Conservation (phyloP, 2,888 invertebrate genomes). For the Glaucopsyche alexis region DNA sequence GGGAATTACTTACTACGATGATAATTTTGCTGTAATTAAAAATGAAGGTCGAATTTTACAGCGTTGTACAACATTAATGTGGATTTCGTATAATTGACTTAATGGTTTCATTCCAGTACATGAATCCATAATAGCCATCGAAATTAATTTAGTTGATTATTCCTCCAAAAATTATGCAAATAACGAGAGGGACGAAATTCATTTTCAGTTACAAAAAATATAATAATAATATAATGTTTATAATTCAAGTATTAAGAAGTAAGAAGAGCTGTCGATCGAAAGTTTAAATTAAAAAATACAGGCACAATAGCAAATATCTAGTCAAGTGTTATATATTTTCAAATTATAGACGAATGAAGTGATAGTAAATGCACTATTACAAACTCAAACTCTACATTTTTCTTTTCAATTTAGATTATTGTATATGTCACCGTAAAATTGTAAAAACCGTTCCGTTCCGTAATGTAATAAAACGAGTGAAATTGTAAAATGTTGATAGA, state of each 20-base stretch:
- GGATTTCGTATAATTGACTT: conserved; percentile 21
- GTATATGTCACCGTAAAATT: too few species aligned
- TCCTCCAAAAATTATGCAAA: conserved; percentile 22
- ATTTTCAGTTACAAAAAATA: not conserved
- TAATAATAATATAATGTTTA: too few species aligned
- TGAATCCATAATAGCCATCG: conserved; percentile 21
- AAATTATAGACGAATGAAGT: too few species aligned
- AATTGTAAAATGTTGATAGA: too few species aligned
- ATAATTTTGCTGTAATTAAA: conserved; percentile 6
- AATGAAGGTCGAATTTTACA: conserved; percentile 1
- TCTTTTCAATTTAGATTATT: too few species aligned
- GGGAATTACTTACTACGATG: not conserved
- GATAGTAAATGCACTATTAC: too few species aligned
- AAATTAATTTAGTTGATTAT: conserved; percentile 26
- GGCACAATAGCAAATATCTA: too few species aligned
- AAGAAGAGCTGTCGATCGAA: not conserved
- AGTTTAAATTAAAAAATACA: too few species aligned
- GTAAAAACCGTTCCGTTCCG: too few species aligned
- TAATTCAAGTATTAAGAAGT: not conserved
- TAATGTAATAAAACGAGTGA: too few species aligned
- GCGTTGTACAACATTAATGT: conserved; percentile 1
- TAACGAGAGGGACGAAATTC: conserved; percentile 2
- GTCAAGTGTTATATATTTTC: too few species aligned
- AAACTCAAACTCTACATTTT: too few species aligned
- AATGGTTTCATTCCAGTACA: conserved; percentile 21